A percentile compares a stretch with the other conserved stretches of the same genome.
phyloP scores from a whole-genome alignment of 2,113 vertebrate genomes.

The Circaetus gallicus region DNA sequence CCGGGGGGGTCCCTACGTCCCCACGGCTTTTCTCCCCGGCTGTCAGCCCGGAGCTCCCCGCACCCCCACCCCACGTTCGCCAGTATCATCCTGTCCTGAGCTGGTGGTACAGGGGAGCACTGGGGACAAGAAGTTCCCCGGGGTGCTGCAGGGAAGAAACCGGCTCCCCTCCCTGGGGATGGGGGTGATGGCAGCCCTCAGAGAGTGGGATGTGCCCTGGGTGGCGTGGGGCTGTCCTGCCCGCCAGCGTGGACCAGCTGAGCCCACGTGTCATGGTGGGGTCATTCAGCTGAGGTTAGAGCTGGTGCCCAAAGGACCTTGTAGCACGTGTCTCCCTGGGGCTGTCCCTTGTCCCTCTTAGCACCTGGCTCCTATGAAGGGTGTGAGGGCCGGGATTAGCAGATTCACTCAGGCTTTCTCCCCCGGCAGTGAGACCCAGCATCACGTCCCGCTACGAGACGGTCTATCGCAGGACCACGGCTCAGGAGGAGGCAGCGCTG shows the following conservation, averaged over 20 bases:
- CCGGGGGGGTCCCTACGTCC: rapidly evolving
- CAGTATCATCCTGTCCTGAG: background rate
- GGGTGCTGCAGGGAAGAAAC: background rate
- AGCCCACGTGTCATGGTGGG: rapidly evolving
- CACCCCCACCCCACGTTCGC: rapidly evolving
- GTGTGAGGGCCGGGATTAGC: rapidly evolving
- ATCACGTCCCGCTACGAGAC: conserved; percentile 81
- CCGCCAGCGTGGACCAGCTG: rapidly evolving
- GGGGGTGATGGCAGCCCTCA: rapidly evolving
- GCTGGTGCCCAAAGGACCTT: background rate
- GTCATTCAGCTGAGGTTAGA: background rate
- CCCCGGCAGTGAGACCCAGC: conserved; percentile 71
- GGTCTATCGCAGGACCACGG: conserved; percentile 78
- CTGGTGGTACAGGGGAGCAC: background rate
- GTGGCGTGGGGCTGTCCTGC: background rate
- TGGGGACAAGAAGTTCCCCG: background rate
- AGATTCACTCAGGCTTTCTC: background rate
- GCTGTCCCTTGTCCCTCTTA: background rate
- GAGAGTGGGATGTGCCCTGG: background rate
- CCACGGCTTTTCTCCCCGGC: rapidly evolving
- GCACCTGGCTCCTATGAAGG: rapidly evolving
- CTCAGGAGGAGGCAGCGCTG: conserved; percentile 84
- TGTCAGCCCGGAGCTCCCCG: background rate
- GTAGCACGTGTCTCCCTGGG: background rate
- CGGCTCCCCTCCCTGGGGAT: rapidly evolving